phyloP scores from a whole-genome alignment of 2,888 invertebrate genomes.

The Eupsilia transversa region DNA sequence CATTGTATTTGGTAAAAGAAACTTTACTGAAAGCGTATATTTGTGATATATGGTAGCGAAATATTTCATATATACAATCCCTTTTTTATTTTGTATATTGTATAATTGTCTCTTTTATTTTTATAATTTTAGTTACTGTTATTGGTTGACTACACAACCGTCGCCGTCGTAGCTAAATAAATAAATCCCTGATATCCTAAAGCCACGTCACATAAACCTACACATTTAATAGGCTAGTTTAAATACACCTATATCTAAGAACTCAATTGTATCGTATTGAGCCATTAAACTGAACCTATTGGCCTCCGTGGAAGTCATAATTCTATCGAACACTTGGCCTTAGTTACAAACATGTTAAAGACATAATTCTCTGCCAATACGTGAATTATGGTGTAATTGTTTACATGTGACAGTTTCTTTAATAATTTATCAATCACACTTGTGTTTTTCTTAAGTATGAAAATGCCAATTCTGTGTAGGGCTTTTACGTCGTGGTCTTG shows the following conservation, averaged over 20 bases:
- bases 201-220: not conserved
- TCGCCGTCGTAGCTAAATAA: too few species aligned
- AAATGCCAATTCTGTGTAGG: too few species aligned
- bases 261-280: constrained; percentile 42
- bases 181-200: not conserved
- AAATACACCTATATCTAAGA: constrained; percentile 14
- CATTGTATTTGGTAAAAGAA: constrained; percentile 42
- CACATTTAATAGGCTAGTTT: not conserved
- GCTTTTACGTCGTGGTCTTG: too few species aligned
- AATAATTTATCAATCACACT: constrained; percentile 30
- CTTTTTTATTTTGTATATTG: too few species aligned
- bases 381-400: constrained; percentile 46
- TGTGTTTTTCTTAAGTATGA: not conserved
- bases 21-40: constrained; percentile 16
- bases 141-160: too few species aligned
- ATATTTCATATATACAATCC: not conserved
- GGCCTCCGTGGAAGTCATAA: constrained; percentile 41
- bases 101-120: too few species aligned
- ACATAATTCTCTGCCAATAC: constrained; percentile 56
- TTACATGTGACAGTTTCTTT: constrained; percentile 28
- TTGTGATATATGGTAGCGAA: constrained; percentile 9
- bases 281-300: constrained; percentile 49
- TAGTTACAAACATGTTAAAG: constrained; percentile 37
- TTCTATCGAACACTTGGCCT: constrained; percentile 52
- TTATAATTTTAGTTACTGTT: too few species aligned